phyloP scores from a whole-genome alignment of 2,888 invertebrate species.

The Rotaria sp. region DNA sequence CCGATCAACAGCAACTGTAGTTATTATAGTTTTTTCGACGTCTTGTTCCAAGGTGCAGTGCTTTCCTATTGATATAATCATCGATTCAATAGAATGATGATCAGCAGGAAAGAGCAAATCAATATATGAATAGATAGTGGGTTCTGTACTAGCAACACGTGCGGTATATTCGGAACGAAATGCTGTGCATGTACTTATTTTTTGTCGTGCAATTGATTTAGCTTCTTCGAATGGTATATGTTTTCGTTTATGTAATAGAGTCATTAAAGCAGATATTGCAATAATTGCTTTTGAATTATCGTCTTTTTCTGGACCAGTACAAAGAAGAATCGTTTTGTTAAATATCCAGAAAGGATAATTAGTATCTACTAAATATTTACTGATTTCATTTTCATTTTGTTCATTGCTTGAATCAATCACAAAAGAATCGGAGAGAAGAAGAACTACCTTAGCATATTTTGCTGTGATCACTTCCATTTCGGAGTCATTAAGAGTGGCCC shows the following conservation, averaged over 20 bases:
- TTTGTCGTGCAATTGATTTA: background rate
- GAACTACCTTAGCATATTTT: background rate
- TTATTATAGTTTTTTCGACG: too few relatives aligned
- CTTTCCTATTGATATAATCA: background rate
- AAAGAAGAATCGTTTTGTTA: background rate
- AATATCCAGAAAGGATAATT: background rate
- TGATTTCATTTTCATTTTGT: background rate
- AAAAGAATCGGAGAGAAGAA: background rate
- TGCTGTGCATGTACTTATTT: background rate
- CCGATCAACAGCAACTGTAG: background rate
- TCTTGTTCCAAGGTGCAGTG: background rate
- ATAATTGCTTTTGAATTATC: background rate
- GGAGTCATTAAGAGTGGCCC: background rate
- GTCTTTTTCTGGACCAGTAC: background rate
- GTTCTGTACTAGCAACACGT: background rate
- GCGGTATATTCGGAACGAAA: background rate
- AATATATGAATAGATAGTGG: background rate
- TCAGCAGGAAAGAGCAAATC: background rate
- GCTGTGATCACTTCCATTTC: constrained; percentile 15
- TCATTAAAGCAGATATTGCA: background rate
- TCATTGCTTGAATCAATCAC: background rate
- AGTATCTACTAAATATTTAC: background rate
- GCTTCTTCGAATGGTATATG: background rate
- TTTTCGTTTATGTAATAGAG: background rate
- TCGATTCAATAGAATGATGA: background rate